Conservation (phyloP, 2,888 invertebrate genomes). For the Conus canariensis region DNA sequence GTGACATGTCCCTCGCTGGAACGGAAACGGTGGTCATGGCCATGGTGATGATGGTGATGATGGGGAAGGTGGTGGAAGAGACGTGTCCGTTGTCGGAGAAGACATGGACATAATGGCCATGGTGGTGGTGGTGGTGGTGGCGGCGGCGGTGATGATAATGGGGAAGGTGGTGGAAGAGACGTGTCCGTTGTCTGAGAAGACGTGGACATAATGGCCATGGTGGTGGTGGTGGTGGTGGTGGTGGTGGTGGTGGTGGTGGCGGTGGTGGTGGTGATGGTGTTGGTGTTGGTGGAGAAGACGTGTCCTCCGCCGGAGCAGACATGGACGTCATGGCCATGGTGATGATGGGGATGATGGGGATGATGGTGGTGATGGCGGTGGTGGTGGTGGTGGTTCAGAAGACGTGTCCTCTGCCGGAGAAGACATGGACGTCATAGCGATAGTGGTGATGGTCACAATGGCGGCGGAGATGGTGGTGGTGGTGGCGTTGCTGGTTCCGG, state of each 20-base stretch:
- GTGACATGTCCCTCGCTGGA: background rate
- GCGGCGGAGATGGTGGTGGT: no score
- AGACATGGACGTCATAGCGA: no score
- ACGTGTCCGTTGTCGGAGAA: background rate
- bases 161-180: background rate
- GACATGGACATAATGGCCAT: no score
- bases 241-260: constrained; percentile 12
- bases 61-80: background rate
- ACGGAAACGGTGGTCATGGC: background rate
- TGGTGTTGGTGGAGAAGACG: no score
- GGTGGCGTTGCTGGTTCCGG: no score
- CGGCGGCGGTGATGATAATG: background rate
- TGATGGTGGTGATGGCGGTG: no score
- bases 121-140: background rate
- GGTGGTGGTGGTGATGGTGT: background rate
- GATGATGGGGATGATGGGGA: no score
- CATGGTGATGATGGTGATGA: background rate
- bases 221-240: background rate
- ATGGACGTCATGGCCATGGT: no score
- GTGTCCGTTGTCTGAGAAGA: background rate
- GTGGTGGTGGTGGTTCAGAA: no score
- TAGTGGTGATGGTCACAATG: no score
- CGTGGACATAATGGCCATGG: background rate
- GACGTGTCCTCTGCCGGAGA: no score
- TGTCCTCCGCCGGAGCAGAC: no score